Evolutionary conservation across 2,113 vertebrate species (phyloP), one percentile per base, ranked within the genome.

Genomic region (Pluvianellus socialis): DNA sequence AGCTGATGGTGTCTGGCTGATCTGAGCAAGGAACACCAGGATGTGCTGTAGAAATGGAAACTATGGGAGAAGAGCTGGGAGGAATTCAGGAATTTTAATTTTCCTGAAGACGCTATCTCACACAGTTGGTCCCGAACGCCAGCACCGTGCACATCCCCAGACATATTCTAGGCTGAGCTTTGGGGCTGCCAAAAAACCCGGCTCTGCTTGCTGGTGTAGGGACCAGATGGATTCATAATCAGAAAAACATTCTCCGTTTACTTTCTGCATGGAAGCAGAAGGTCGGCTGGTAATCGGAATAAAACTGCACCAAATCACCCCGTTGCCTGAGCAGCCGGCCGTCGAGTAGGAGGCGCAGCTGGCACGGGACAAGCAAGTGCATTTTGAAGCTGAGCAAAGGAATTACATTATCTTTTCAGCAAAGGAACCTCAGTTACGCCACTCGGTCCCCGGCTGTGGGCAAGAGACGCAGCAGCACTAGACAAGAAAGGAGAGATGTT

Each of bases 351-450:
- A 67, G 38, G 17, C 2, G 53, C 83, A 55, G 92, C 59, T 40
- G 79, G 85, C 73, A 26, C 40, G 4, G 59, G 1, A 3, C 47
- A 0, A 55, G 44, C 70, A 26, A 81, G 73, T 3, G 74, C 49
- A 23, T 17, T 18, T 3, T 0, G 33, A 55, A 38, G 80, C 77
- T 0, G 33, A 12, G 30, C n/a, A 1, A 22, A 18, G 61, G 61
- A 79, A 52, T 20, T 12, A 12, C 45, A 4, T 8, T 0, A 2
- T 27, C 55, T 14, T 35, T 33, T 16, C 30, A 20, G 47, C 71
- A 58, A 20, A 56, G 5, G 4, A 79, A 45, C 50, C 74, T 32
- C 81, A 14, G 0, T 12, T 3, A 5, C 0, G 6, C 53, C 75
- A 14, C 75, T 10, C 5, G 9, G 7, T 3, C 66, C 14, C 79